Conservation (phyloP, 1,140 invertebrate genomes). For the Coboldia fuscipes region DNA sequence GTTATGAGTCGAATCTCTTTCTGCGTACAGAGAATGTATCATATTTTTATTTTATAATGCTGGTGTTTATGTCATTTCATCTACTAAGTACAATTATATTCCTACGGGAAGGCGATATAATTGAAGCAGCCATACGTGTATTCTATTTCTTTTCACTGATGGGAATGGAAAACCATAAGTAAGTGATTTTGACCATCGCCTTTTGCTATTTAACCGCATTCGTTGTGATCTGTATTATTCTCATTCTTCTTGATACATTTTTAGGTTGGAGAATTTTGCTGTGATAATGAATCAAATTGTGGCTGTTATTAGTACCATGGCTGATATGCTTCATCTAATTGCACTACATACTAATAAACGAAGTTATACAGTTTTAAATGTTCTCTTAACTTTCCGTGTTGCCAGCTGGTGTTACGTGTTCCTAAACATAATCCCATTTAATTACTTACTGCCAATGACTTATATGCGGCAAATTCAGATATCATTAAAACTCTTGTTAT, state of each 20-base stretch:
- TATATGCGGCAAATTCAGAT: slow-evolving; percentile 20
- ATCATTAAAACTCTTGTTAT: slow-evolving; percentile 14
- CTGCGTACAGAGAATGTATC: slow-evolving; percentile 16
- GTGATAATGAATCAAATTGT: slow-evolving; percentile 16
- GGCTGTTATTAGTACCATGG: slow-evolving; percentile 16
- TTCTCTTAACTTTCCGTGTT: slow-evolving; percentile 15
- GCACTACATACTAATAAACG: slow-evolving; percentile 13
- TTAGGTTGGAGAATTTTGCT: slow-evolving; percentile 19
- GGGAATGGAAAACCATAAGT: slow-evolving; percentile 16
- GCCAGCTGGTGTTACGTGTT: slow-evolving; percentile 16
- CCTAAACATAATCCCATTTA: slow-evolving; percentile 16
- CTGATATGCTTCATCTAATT: slow-evolving; percentile 12
- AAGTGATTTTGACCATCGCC: slow-evolving; percentile 5
- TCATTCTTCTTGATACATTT: neutral
- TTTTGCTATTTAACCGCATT: too few species aligned
- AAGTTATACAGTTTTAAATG: slow-evolving; percentile 13
- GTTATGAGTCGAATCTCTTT: slow-evolving; percentile 14
- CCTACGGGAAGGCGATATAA: slow-evolving; percentile 15
- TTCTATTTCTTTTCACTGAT: slow-evolving; percentile 13
- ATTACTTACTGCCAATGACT: slow-evolving; percentile 17
- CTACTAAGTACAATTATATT: slow-evolving; percentile 16
- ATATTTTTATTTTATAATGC: slow-evolving; percentile 18
- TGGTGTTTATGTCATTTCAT: slow-evolving; percentile 18
- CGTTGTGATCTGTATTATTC: neutral
- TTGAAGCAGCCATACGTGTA: slow-evolving; percentile 16